Evolutionary conservation across 2,797 vertebrate genomes (phyloP), one percentile per base, ranked within the genome.

Genomic region (Aldrovandia affinis): DNA sequence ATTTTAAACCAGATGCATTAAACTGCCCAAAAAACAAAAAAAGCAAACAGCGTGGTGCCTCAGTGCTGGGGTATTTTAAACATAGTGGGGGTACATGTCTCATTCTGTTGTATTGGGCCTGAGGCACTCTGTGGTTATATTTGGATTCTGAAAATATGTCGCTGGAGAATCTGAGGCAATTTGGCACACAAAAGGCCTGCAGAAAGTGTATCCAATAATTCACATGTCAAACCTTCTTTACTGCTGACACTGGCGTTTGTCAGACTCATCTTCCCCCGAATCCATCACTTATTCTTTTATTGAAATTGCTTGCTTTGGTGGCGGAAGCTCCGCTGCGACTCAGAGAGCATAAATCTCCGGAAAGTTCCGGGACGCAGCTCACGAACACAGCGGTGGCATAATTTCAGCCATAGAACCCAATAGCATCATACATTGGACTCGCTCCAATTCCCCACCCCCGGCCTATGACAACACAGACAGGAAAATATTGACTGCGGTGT

Each of bases 241-340:
- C 70, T 47, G 70, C 39, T 44, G 39, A 75, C 70, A 44, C 39
- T n/a, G 22, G 20, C 44, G 39, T 75, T 75, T 47, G 70, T 47
- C 70, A 44, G 70, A 25, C 70, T 47, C 22, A 12, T 75, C 70
- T 44, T 44, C 20, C 42, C 3, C 70, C 12, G 22, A 47, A 75
- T 44, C 70, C 39, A 47, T 75, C 70, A 75, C 42, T 44, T 75
- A 75, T 75, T 75, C 20, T 75, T 25, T 75, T 44, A 42, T 75
- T 47, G 70, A 75, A 75, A 75, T 70, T 36, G 33, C 33, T 75
- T 22, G 33, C 68, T 73, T 39, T 22, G 36, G 68, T 22, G 30
- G 30, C 9, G 15, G 20, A 73, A 15, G 15, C 36, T 30, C 18
- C 36, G 9, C 5, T 44, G 39, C 9, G 70, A 47, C 15, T 73